Base-by-base conservation (phyloP, 2,797 vertebrate species). In the Thripadectes ignobilis region DNA sequence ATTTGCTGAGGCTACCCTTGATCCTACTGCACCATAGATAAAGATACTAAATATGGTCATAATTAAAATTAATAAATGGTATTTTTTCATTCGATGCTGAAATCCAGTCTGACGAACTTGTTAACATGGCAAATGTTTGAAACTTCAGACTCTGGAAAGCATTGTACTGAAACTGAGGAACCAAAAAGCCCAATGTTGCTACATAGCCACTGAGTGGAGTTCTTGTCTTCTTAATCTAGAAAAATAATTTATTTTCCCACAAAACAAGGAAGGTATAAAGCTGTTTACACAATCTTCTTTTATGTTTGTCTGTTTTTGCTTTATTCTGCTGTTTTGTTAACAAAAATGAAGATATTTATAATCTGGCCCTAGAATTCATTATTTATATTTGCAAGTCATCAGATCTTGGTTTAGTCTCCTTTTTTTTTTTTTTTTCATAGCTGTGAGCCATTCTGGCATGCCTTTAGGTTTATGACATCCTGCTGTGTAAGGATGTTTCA, bases 401-500 rank as follows among this genome's bases (percentile, higher is more conserved):
- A 96, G 92, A 96, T 93, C 95, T 94, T 93, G 91, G 89, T 96
- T 96, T 95, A 92, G 76, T 96, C 58, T 72, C 57, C 80, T 59
- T 48, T 49, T 77, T 48, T 41, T 93, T 48, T 39, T 93, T 96
- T 93, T 96, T 27, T 49, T 49, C 48, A 75, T 93, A 94, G 89
- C 96, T 88, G 55, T 75, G 81, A 96, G 93, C 90, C 51, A 59
- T 97, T 96, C 83, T 95, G 92, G 82, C 96, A 96, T 97, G 97
- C 93, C 95, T 97, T 92, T 95, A 85, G 91, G 79, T 95, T 97
- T 97, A 95, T 97, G 96, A 94, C 95, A 96, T 93, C 97, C 97
- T 93, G 96, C 97, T 98, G 97, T 95, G 96, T 93, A 96, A 97
- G 90, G 97, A 95, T 94, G 89, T 95, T 95, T 97, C 92, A 94